Base-by-base conservation (phyloP, 1,140 invertebrate genomes). In the Caenorhabditis elegans region DNA sequence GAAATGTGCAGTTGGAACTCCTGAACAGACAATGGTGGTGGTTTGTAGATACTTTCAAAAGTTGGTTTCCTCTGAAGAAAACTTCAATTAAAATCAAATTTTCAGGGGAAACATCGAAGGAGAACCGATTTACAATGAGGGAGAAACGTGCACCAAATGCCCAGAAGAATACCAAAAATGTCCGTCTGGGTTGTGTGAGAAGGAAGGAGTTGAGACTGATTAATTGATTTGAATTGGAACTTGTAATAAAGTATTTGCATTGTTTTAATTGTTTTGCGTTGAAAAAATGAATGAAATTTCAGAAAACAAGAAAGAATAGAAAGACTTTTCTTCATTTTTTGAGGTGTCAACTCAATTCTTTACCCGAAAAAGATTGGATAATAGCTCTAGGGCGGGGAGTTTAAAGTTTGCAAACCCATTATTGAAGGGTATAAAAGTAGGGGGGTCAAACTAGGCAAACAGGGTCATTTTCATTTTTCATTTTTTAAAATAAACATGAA, bases 41-140 rank as follows among this genome's bases (percentile, higher is more conserved):
- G 60, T 70, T 70, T 70, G 60, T n/a, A 31, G 60, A 22, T 70
- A 70, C 13, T 39, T 19, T 28, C 4, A 70, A 70, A 70, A 70
- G 60, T 60, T 13, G 15, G 22, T 53, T 10, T 24, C 8, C 6
- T 31, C 17, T 70, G n/a, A 0, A 43, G 15, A 43, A 15, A 39
- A 70, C 0, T 31, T 70, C n/a, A 36, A 39, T 22, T 39, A 2
- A 39, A 70, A 70, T 11, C 22, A 39, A 19, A 8, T 22, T 39
- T 70, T 43, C 60, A 70, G 60, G 22, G 60, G 60, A 19, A 70
- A 70, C 26, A 70, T 70, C 10, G 60, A 70, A 43, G 60, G 60
- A 39, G 34, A 43, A 22, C 34, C 60, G 13, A 70, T 70, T 24
- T 70, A 70, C 19, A 34, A 70, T 19, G 34, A 19, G 26, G 60